These are phyloP conservation scores for Selene dorsalis DNA, from an alignment of 2,797 vertebrate species.

Conservation along the genomic window DNA sequence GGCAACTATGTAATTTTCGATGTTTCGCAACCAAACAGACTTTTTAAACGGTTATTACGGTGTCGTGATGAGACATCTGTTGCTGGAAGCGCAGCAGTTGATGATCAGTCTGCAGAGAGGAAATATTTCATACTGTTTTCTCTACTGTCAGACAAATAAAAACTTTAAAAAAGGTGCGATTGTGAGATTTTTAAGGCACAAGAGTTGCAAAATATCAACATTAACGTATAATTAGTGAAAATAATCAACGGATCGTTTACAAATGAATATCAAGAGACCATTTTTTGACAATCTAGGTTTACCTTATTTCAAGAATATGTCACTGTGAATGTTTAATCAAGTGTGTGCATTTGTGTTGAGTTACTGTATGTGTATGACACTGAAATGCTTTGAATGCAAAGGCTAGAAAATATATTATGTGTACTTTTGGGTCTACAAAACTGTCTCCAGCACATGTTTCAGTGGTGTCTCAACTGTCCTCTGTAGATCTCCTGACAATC, in stretches of 20 bases:
- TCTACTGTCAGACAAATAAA: no score
- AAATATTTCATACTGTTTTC: no score
- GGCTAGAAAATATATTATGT: background rate
- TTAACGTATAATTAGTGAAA: no score
- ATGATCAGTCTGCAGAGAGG: no score
- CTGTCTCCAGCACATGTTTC: background rate
- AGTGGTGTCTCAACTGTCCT: background rate
- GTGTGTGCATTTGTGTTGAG: background rate
- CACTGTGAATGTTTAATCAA: background rate
- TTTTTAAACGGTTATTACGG: background rate
- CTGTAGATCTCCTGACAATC: conserved; percentile 55
- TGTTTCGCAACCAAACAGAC: conserved; percentile 19
- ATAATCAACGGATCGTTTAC: no score
- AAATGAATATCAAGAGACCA: no score
- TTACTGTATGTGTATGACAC: background rate
- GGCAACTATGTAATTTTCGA: background rate
- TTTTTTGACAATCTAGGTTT: no score
- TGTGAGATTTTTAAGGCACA: no score
- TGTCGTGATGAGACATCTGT: background rate
- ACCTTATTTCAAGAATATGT: no score
- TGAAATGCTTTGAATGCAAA: background rate
- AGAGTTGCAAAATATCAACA: no score
- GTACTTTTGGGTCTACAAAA: background rate
- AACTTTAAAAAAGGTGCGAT: no score
- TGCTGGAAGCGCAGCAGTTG: background rate